Conservation (phyloP, 2,888 invertebrate genomes). For the Steromphala cineraria region DNA sequence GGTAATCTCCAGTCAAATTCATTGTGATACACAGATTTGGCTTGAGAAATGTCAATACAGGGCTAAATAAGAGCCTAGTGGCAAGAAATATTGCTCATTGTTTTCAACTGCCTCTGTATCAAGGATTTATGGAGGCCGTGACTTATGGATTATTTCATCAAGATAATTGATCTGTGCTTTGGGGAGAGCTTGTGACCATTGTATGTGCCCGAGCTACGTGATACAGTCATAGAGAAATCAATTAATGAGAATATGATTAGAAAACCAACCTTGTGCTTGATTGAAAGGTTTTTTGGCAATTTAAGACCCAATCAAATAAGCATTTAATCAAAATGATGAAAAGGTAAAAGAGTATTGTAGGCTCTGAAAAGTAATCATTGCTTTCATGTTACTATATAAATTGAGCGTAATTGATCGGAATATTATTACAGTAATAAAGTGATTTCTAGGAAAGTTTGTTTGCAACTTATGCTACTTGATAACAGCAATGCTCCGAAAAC, state of each 20-base stretch:
- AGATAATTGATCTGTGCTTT: neutral
- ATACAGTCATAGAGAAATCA: neutral
- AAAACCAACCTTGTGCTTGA: neutral
- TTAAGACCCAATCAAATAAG: too few relatives aligned
- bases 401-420: too few relatives aligned
- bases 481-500: too few relatives aligned
- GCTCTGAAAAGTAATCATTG: too few relatives aligned
- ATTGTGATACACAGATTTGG: constrained; percentile 1
- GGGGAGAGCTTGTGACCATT: neutral
- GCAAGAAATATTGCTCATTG: constrained; percentile 9
- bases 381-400: too few relatives aligned
- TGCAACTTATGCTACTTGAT: too few relatives aligned
- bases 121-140: neutral
- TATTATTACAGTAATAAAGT: too few relatives aligned
- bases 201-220: too few relatives aligned
- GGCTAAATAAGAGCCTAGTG: neutral
- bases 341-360: too few relatives aligned
- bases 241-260: neutral
- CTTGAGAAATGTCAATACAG: neutral
- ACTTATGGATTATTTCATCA: constrained; percentile 16
- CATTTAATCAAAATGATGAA: too few relatives aligned
- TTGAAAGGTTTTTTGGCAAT: too few relatives aligned
- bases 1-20: neutral
- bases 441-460: too few relatives aligned
- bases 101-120: neutral